Conservation (phyloP, 2,113 vertebrate genomes). For the Colaptes auratus region DNA sequence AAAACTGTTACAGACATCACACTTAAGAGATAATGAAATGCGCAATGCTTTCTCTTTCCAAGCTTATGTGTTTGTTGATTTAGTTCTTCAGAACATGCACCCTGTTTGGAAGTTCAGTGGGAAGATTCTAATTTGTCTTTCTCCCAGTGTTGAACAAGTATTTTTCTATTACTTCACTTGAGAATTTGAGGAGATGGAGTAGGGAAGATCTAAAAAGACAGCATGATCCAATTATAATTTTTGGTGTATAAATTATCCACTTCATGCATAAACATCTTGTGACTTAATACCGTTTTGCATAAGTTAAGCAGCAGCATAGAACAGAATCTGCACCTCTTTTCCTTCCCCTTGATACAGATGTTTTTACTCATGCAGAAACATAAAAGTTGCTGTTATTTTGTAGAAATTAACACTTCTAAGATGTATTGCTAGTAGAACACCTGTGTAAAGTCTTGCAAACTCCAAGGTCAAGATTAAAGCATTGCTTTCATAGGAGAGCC, state of each 20-base stretch:
- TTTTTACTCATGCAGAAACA: neutral
- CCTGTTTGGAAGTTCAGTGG: neutral
- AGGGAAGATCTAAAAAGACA: neutral
- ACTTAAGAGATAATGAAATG: neutral
- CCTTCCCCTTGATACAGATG: neutral
- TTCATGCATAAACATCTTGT: constrained; percentile 1
- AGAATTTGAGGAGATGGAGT: neutral
- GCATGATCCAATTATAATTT: neutral
- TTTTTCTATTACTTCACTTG: neutral
- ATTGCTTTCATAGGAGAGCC: neutral
- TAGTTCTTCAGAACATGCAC: neutral
- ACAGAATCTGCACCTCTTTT: neutral
- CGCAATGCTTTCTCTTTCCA: neutral
- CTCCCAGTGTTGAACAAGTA: neutral
- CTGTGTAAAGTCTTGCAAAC: neutral
- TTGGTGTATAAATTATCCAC: neutral
- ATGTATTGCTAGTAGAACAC: neutral
- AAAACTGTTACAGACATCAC: neutral
- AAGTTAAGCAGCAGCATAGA: neutral
- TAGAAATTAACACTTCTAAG: neutral
- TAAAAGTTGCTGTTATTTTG: neutral
- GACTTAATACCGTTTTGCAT: constrained; percentile 31
- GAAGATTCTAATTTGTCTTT: neutral
- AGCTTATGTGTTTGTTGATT: neutral
- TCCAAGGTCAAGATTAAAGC: neutral